These are phyloP conservation scores for Cheilosia impressa DNA, from an alignment of 2,888 invertebrate species.

Conservation along the genomic window DNA sequence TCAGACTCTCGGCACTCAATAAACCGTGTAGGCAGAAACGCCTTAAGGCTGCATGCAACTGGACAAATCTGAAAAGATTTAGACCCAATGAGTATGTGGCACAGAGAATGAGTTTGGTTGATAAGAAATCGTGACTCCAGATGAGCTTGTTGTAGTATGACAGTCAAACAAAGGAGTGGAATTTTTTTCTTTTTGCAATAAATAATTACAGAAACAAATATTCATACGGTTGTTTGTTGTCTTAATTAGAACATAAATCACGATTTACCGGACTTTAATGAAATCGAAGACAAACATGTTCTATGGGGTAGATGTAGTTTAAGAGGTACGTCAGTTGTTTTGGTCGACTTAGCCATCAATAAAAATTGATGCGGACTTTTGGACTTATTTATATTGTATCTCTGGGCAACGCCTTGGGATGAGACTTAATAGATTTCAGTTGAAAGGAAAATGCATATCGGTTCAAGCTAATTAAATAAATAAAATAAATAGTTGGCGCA, in stretches of 20 bases:
- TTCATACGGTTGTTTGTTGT: background rate
- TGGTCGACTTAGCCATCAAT: too few species aligned
- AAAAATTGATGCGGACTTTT: background rate
- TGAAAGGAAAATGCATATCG: too few species aligned
- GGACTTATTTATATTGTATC: background rate
- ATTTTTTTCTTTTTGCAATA: background rate
- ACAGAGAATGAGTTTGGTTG: background rate
- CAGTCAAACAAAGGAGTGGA: constrained; percentile 9
- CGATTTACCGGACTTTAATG: background rate
- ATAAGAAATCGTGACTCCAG: constrained; percentile 18
- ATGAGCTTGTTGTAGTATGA: background rate
- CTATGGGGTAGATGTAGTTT: too few species aligned
- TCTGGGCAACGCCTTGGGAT: background rate
- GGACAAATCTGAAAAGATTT: constrained; percentile 46
- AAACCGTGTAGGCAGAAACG: background rate
- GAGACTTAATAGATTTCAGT: too few species aligned
- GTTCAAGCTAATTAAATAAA: too few species aligned
- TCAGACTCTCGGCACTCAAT: background rate
- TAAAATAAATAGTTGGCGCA: too few species aligned
- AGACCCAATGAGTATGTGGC: background rate
- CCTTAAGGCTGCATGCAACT: constrained; percentile 44
- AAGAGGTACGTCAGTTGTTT: background rate
- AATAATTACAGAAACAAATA: too few species aligned
- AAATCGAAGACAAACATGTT: too few species aligned
- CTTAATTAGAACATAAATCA: constrained; percentile 9